phyloP scores from a whole-genome alignment of 1,140 invertebrate genomes.

The Hirudo medicinalis region DNA sequence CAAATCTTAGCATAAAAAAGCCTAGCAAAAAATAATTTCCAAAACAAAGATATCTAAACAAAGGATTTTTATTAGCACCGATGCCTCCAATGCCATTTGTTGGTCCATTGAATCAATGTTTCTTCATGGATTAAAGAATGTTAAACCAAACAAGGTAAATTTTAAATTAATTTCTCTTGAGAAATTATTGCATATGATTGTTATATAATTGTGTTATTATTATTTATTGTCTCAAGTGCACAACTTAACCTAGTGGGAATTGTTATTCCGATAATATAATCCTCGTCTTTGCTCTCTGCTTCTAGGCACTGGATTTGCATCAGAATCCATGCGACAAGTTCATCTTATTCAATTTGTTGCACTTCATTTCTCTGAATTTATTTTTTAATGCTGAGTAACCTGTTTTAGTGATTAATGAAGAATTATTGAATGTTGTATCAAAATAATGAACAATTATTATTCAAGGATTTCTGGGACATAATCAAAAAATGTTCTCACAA shows the following conservation, averaged over 20 bases:
- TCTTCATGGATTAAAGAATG: neutral
- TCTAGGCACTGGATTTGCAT: too few relatives aligned
- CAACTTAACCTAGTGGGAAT: neutral
- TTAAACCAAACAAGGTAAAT: neutral
- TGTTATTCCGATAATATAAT: neutral
- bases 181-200: neutral
- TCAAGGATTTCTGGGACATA: neutral
- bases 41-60: too few relatives aligned
- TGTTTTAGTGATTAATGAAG: neutral
- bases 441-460: neutral
- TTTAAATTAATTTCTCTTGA: neutral
- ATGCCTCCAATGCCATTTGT: slow-evolving; percentile 1
- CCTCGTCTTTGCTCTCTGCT: neutral
- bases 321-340: too few relatives aligned
- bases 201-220: neutral
- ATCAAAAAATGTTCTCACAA: neutral
- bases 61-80: too few relatives aligned
- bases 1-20: neutral
- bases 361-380: neutral
- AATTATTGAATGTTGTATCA: neutral
- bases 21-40: neutral
- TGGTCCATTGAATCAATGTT: slow-evolving; percentile 3
- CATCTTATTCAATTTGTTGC: neutral
- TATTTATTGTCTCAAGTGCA: neutral
- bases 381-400: neutral